Evolutionary conservation across 2,888 invertebrate species (phyloP), one percentile per base, ranked within the genome.

Genomic region (Lycia hirtaria): DNA sequence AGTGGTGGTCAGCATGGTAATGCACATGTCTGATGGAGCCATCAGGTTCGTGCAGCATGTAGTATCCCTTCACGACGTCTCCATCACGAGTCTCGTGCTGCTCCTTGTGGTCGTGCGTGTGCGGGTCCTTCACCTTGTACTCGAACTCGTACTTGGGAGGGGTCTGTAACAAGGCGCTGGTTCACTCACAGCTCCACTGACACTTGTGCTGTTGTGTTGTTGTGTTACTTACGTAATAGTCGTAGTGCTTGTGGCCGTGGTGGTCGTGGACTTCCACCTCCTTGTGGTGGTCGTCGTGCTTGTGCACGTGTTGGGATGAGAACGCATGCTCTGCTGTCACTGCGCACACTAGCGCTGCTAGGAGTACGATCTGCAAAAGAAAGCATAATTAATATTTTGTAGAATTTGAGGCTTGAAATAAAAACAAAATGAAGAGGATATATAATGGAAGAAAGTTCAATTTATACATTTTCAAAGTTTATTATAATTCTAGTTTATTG

Each of bases 81-180:
- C 86, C 87, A 45, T 88, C 83, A 53, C 87, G 83, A 63, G 72
- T 72, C 75, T 88, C 87, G 64, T 81, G 86, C 64, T 87, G 87
- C 26, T 83, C 82, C 76, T 88, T 88, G 76, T 88, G 85, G 76
- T 93, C 93, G 26, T 92, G 92, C 51, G 93, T 93, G 72, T 91
- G 88, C 20, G 82, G 84, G 70, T 92, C 92, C 51, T 71, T 65
- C 45, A 81, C 78, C 61, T 79, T 78, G 72, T 80, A 80, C 50
- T 70, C 78, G 59, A 91, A 80, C 41, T 77, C 71, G 56, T 80
- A 81, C 51, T 80, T 80, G 4, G 80, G 81, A 65, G 91, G 83
- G 6, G 89, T 68, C 81, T 81, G 60, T 0, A 43, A 55, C 32
- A 35, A 43, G 4, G 45, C 9, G 22, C 0, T 37, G 10, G 14